A percentile compares a stretch with the other conserved stretches of the same genome.
phyloP scores from a whole-genome alignment of 2,797 vertebrate genomes.

The Psittacula derbiana region DNA sequence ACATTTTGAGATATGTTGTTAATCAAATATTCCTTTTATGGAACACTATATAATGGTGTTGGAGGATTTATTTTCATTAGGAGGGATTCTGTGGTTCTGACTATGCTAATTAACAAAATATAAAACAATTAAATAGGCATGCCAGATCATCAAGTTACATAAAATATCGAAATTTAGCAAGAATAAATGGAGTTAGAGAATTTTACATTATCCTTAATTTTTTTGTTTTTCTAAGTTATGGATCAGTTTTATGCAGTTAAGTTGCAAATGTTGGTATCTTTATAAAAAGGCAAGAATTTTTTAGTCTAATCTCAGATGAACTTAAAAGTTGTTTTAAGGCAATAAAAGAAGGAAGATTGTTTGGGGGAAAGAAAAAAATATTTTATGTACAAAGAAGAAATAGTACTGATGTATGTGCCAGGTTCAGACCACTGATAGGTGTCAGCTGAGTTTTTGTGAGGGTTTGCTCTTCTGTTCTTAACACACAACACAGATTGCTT shows the following conservation, averaged over 20 bases:
- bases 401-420: background rate
- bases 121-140: background rate
- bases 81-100: background rate
- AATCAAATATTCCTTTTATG: background rate
- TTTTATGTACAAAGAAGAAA: background rate
- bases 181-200: background rate
- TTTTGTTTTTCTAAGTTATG: background rate
- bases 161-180: background rate
- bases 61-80: background rate
- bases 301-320: background rate
- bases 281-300: background rate
- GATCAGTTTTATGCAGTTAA: background rate
- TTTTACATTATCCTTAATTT: background rate
- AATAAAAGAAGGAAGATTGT: background rate
- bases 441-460: background rate
- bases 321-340: background rate
- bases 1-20: background rate
- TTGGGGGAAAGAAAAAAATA: background rate
- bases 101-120: background rate
- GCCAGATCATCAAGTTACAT: background rate
- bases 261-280: background rate
- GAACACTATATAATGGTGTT: background rate
- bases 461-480: background rate
- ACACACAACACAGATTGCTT: background rate
- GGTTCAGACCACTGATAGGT: background rate